These are phyloP conservation scores for Holothuria glaberrima DNA, from an alignment of 35 echinoderm and acorn worm species.

Conservation along the genomic window DNA sequence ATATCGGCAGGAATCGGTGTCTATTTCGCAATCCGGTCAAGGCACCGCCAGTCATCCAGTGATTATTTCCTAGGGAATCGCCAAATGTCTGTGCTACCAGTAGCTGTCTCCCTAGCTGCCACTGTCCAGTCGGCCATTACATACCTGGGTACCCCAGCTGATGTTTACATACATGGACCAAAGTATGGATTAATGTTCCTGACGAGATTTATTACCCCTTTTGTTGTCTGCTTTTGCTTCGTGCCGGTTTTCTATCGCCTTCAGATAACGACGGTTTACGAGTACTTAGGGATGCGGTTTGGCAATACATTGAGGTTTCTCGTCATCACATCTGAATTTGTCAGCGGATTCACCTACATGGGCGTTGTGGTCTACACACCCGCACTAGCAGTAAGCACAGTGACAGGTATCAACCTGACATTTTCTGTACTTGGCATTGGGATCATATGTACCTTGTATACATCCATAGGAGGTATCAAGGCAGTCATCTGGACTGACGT, in stretches of 20 bases:
- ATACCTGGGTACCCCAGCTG: constrained; percentile 31
- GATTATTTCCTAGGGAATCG: too few relatives aligned
- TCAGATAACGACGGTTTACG: constrained; percentile 25
- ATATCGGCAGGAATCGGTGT: too few relatives aligned
- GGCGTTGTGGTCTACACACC: constrained; percentile 47
- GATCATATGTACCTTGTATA: constrained; percentile 54
- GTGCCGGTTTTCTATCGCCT: constrained; percentile 34
- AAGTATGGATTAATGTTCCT: background rate
- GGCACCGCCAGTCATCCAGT: too few relatives aligned
- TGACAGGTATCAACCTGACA: constrained; percentile 37
- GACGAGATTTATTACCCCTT: background rate
- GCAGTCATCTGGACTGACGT: too few relatives aligned
- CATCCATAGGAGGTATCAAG: constrained; percentile 54
- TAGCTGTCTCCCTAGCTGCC: too few relatives aligned
- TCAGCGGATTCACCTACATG: too few relatives aligned
- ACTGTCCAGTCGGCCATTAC: background rate
- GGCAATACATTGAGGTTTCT: constrained; percentile 2
- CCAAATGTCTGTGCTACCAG: too few relatives aligned
- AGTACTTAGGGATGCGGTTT: constrained; percentile 24
- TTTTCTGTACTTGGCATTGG: constrained; percentile 22
- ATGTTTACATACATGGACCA: constrained; percentile 21
- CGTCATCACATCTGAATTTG: constrained; percentile 4
- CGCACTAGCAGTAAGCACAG: constrained; percentile 37
- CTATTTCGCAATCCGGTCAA: too few relatives aligned
- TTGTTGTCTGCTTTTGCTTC: background rate